Conservation (phyloP, 2,113 vertebrate species). For the Corvus hawaiiensis region DNA sequence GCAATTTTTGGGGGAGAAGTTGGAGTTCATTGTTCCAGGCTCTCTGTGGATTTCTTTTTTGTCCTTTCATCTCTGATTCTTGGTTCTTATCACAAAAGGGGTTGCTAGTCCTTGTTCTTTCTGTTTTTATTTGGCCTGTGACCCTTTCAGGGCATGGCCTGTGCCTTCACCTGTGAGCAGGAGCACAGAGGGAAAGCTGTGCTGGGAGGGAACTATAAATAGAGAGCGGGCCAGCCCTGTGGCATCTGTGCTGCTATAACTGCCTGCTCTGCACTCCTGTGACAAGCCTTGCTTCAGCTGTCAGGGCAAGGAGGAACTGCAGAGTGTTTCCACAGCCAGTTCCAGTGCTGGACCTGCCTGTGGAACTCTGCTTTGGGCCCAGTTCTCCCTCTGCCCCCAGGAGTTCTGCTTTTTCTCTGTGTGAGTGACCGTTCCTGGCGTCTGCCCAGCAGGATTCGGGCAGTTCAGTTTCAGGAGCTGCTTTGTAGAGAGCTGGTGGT, state of each 20-base stretch:
- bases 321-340: neutral
- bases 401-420: neutral
- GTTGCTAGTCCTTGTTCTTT: neutral
- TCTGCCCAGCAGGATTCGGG: accelerated
- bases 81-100: neutral
- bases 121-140: neutral
- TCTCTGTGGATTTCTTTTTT: neutral
- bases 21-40: neutral
- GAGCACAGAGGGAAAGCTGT: neutral
- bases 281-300: slow-evolving; percentile 6
- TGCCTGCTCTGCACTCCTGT: neutral
- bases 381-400: neutral
- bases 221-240: neutral
- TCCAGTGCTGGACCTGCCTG: neutral
- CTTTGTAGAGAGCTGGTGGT: neutral
- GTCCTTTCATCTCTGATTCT: neutral
- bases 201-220: neutral
- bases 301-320: neutral
- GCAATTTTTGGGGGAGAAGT: neutral
- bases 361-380: neutral
- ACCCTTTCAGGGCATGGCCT: neutral
- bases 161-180: neutral
- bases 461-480: neutral
- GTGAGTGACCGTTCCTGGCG: accelerated
- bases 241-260: neutral